Percentiles rank a stretch among this genome's conserved stretches.
These are phyloP conservation scores for Heteractis magnifica DNA, from an alignment of 92 coral and sea anemone species.

Conservation along the genomic window DNA sequence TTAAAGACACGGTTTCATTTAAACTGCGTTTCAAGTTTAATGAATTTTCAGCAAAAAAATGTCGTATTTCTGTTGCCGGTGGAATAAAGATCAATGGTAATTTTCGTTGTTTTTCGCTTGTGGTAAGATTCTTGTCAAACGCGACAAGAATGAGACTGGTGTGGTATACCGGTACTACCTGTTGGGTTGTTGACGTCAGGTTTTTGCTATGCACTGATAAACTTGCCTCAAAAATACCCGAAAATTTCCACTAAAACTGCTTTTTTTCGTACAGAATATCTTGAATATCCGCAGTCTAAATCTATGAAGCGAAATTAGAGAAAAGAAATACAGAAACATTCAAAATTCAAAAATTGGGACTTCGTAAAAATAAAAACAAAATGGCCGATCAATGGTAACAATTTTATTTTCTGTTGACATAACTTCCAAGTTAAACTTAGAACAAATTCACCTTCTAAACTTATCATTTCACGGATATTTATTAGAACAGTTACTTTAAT, in stretches of 20 bases:
- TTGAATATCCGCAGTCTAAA: neutral
- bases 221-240: neutral
- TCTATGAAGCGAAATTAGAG: neutral
- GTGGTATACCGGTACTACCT: conserved; percentile 64
- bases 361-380: conserved; percentile 3
- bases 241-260: neutral
- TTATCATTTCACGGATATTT: neutral
- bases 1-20: neutral
- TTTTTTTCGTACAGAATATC: neutral
- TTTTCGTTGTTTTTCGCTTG: conserved; percentile 11
- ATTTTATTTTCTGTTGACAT: neutral
- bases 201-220: conserved; percentile 20
- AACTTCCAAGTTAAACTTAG: neutral
- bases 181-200: conserved; percentile 79
- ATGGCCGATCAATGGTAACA: conserved; percentile 7
- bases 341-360: neutral
- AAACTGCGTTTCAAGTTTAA: neutral
- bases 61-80: conserved; percentile 15
- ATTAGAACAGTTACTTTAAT: neutral
- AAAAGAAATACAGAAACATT: neutral
- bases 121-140: conserved; percentile 24
- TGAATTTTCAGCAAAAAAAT: neutral
- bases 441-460: neutral
- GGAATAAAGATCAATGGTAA: conserved; percentile 20
- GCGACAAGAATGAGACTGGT: conserved; percentile 12